Evolutionary conservation across 2,113 vertebrate species (phyloP).

Genomic region (Serinus canaria): DNA sequence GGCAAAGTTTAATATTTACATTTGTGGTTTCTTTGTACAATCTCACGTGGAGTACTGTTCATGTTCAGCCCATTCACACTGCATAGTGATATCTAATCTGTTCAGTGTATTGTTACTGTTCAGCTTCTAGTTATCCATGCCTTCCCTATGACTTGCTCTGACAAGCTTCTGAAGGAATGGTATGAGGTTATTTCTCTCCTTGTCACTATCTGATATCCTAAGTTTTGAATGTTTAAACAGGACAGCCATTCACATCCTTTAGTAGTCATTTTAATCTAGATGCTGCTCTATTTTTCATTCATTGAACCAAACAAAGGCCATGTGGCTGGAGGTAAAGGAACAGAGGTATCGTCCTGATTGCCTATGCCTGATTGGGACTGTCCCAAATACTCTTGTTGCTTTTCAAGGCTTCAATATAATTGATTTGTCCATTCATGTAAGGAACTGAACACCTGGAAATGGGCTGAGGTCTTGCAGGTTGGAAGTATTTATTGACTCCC

Average conservation of each 20-base stretch:
- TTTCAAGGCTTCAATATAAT: not conserved
- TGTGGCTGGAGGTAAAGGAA: not conserved
- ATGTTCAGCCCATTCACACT: not conserved
- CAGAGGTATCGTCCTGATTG: not conserved
- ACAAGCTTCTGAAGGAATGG: not conserved
- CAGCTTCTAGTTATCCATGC: not conserved
- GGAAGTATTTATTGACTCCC: not conserved
- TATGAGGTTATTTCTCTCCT: not conserved
- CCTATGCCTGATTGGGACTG: not conserved
- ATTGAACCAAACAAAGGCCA: not conserved
- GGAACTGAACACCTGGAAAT: not conserved
- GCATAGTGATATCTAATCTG: not conserved
- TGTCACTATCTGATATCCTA: not conserved
- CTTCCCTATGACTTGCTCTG: not conserved
- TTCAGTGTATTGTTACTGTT: not conserved
- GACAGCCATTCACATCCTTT: not conserved
- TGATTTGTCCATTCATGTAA: not conserved
- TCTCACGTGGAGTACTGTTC: not conserved
- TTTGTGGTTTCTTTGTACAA: constrained; percentile 22
- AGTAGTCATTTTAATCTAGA: not conserved
- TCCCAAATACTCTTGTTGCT: not conserved
- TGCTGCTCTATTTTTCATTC: not conserved
- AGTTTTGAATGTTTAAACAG: not conserved
- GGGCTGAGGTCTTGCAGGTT: not conserved
- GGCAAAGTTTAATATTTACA: constrained; percentile 49